phyloP scores from a whole-genome alignment of 2,113 vertebrate genomes.

The Morone chrysops region DNA sequence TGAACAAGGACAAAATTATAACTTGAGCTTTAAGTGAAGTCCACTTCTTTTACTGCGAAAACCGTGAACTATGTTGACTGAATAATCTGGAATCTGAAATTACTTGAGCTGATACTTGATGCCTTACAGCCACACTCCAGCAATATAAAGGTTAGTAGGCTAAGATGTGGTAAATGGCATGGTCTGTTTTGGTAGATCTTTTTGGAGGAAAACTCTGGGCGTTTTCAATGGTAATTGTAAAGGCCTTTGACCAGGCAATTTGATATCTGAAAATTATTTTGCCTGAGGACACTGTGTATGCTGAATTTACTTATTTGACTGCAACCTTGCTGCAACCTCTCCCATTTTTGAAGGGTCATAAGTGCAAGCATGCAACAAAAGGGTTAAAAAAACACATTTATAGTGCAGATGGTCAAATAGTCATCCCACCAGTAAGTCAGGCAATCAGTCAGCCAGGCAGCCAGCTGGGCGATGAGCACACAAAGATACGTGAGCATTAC shows the following conservation, averaged over 20 bases:
- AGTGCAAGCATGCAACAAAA: constrained; percentile 54
- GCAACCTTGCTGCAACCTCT: constrained; percentile 25
- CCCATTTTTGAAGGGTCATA: constrained; percentile 21
- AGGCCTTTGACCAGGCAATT: constrained; percentile 64
- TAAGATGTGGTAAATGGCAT: constrained; percentile 57
- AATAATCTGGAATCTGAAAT: constrained; percentile 43
- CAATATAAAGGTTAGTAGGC: constrained; percentile 58
- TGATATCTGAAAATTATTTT: constrained; percentile 54
- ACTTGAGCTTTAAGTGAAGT: constrained; percentile 7
- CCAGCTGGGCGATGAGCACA: constrained; percentile 66
- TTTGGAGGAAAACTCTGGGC: constrained; percentile 23
- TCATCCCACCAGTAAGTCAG: constrained; percentile 67
- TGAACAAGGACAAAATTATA: constrained; percentile 31
- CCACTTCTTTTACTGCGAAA: constrained; percentile 27
- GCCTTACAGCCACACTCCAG: constrained; percentile 50
- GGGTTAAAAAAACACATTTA: constrained; percentile 59
- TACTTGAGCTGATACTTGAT: constrained; percentile 44
- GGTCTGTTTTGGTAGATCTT: constrained; percentile 52
- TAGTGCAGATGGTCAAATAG: constrained; percentile 72
- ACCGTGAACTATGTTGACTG: constrained; percentile 7
- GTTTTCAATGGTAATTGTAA: constrained; percentile 58
- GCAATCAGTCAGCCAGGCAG: constrained; percentile 69
- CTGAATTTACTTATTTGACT: constrained; percentile 42
- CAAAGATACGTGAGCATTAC: constrained; percentile 74
- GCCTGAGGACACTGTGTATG: constrained; percentile 32